phyloP scores from a whole-genome alignment of 2,113 vertebrate species.

The Ardeotis arabs region DNA sequence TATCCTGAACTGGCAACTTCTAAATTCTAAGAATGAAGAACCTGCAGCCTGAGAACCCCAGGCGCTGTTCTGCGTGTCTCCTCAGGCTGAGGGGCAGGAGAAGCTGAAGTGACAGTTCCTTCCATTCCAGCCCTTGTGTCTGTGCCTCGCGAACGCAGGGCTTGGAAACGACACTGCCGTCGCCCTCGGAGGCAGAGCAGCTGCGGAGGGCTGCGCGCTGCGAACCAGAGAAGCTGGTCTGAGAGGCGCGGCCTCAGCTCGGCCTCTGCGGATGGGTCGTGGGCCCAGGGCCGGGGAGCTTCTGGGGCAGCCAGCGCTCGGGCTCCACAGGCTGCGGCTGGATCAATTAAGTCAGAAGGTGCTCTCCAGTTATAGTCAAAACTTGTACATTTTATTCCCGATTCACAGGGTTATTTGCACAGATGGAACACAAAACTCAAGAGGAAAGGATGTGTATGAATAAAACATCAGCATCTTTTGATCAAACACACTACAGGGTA shows the following conservation, averaged over 20 bases:
- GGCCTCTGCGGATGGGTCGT: not conserved
- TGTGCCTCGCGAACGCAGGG: not conserved
- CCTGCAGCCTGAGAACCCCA: no score
- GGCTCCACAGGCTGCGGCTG: not conserved
- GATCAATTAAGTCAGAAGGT: constrained; percentile 59
- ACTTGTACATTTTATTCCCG: constrained; percentile 71
- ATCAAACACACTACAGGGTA: constrained; percentile 70
- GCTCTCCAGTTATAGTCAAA: constrained; percentile 67
- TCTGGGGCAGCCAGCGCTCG: no score
- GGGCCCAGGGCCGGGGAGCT: not conserved
- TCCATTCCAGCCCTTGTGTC: not conserved
- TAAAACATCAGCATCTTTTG: constrained; percentile 64
- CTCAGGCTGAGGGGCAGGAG: not conserved
- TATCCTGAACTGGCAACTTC: not conserved
- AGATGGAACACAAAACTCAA: constrained; percentile 71
- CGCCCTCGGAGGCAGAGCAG: no score
- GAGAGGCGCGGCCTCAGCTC: not conserved
- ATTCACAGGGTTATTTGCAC: constrained; percentile 69
- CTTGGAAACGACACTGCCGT: not conserved
- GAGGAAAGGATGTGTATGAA: constrained; percentile 61
- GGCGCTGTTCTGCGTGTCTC: fast-evolving
- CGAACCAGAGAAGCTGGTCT: not conserved
- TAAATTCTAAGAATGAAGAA: no score
- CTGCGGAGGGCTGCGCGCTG: not conserved
- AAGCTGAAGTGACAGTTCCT: not conserved